A percentile compares a stretch with the other conserved stretches of the same genome.
Conservation (phyloP, 2,113 vertebrate genomes). For the Leptosomus discolor region DNA sequence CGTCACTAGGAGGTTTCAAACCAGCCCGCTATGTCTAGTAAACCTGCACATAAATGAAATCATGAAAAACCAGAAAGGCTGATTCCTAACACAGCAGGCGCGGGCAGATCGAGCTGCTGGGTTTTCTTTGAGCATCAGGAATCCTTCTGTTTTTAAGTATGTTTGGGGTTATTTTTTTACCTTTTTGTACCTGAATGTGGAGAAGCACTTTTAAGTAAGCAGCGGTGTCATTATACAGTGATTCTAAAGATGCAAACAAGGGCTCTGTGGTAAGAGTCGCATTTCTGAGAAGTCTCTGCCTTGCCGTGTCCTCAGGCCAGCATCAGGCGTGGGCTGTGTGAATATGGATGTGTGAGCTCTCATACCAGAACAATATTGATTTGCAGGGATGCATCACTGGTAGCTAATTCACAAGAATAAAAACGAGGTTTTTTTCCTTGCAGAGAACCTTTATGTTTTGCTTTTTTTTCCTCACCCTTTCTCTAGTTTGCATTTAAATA, state of each 20-base stretch:
- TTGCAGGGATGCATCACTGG: background rate
- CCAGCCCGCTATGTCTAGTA: slow-evolving; percentile 42
- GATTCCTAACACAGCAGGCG: background rate
- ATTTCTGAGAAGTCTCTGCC: background rate
- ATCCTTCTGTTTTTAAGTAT: slow-evolving; percentile 10
- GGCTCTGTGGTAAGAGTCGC: background rate
- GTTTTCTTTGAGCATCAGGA: background rate
- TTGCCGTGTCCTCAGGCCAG: background rate
- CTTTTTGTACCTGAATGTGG: background rate
- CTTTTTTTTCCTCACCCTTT: background rate
- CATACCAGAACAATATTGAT: background rate
- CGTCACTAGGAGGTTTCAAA: slow-evolving; percentile 74
- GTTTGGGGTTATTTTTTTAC: background rate
- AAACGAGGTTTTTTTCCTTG: background rate
- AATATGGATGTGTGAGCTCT: background rate
- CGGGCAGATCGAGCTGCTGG: background rate
- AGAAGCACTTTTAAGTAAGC: background rate
- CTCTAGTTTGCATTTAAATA: background rate
- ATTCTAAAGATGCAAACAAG: background rate
- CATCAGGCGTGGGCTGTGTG: background rate
- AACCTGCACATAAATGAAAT: slow-evolving; percentile 39
- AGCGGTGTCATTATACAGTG: background rate
- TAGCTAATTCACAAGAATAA: background rate
- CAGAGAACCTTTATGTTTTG: background rate
- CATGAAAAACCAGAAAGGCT: background rate